These are phyloP conservation scores for Cossypha polioptera DNA, from an alignment of 2,797 vertebrate genomes.

Conservation along the genomic window DNA sequence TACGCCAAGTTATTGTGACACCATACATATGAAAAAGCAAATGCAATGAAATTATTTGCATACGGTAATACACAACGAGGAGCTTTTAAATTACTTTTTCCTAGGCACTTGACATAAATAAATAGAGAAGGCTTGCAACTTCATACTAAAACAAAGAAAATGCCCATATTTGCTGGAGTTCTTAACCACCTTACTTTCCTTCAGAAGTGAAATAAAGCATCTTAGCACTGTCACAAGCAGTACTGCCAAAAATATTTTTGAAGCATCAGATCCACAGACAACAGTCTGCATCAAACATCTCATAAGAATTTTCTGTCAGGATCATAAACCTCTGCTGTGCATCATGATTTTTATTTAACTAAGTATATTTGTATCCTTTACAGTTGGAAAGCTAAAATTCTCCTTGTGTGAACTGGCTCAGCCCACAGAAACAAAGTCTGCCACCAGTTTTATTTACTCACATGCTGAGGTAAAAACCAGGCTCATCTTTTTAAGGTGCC, in stretches of 20 bases:
- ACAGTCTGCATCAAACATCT: background rate
- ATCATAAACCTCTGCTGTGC: background rate
- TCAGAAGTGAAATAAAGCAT: background rate
- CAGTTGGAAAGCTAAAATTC: background rate
- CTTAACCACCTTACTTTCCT: background rate
- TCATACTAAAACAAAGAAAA: background rate
- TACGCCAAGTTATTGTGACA: background rate
- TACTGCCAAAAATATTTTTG: slow-evolving; percentile 24
- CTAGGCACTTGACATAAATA: background rate
- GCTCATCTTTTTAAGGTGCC: background rate
- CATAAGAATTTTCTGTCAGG: background rate
- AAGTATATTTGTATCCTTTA: background rate
- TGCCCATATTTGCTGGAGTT: background rate
- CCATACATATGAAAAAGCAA: background rate
- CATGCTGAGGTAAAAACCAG: background rate
- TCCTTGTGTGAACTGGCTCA: background rate
- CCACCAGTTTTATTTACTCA: background rate
- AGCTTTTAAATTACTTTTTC: background rate
- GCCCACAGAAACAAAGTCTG: background rate
- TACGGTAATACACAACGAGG: background rate
- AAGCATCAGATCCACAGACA: background rate
- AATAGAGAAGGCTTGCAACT: background rate
- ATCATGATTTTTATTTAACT: background rate
- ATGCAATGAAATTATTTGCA: background rate
- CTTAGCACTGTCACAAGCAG: background rate